Percentiles rank a stretch among this genome's conserved stretches.
phyloP scores from a whole-genome alignment of 1,140 invertebrate genomes.

The Hypsibius dujardini region DNA sequence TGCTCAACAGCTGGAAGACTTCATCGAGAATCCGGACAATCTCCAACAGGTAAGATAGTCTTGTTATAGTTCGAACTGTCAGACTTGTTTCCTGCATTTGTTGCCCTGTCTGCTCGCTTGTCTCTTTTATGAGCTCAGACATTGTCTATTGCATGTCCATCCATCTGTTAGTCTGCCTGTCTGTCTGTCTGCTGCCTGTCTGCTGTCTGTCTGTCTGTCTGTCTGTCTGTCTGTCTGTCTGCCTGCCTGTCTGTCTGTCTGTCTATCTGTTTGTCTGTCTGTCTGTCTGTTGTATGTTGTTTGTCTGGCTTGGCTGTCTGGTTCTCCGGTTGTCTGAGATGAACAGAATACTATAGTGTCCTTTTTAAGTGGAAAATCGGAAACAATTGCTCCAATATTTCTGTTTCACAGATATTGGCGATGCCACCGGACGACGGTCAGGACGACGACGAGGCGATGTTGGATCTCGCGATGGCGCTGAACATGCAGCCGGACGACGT shows the following conservation, averaged over 20 bases:
- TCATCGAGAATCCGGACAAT: constrained; percentile 13
- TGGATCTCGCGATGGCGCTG: constrained; percentile 80
- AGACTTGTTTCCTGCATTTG: no score
- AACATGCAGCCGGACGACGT: constrained; percentile 48
- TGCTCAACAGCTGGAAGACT: background rate
- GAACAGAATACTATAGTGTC: no score
- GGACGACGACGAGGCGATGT: constrained; percentile 76
- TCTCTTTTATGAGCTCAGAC: no score
- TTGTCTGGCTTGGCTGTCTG: background rate
- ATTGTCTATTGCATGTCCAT: no score
- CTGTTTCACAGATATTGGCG: constrained; percentile 43
- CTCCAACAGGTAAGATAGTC: background rate
- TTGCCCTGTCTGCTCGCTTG: no score
- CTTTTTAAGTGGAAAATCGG: background rate
- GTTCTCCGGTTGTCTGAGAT: no score
- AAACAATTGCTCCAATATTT: background rate
- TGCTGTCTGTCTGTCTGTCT: no score
- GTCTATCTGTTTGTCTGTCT: background rate
- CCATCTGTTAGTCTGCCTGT: no score
- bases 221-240: background rate
- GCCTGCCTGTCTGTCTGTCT: background rate
- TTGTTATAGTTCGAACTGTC: no score
- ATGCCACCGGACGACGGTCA: constrained; percentile 57
- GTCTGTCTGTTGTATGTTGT: background rate
- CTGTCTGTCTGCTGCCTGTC: no score